These are phyloP conservation scores for Dendrolimus pini DNA, from an alignment of 2,888 invertebrate species.

Conservation along the genomic window DNA sequence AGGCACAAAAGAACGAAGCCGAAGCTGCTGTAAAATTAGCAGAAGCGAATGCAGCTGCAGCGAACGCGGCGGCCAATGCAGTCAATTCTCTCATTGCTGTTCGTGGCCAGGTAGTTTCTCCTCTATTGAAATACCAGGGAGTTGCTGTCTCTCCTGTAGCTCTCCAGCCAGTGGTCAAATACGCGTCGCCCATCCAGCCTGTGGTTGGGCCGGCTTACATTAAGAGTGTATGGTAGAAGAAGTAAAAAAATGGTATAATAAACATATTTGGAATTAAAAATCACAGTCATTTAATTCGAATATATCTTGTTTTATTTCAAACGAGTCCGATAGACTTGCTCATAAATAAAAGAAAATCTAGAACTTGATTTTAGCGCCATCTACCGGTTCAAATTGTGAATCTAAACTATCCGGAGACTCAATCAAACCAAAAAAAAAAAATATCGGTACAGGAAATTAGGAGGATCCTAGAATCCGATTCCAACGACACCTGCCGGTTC, in stretches of 20 bases:
- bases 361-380: too few relatives aligned
- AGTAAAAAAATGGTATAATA: not conserved
- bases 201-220: not conserved
- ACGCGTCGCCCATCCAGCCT: not conserved
- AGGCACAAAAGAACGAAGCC: not conserved
- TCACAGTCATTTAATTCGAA: not conserved
- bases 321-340: too few relatives aligned
- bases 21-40: not conserved
- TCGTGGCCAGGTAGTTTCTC: not conserved
- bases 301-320: not conserved
- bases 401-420: too few relatives aligned
- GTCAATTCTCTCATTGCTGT: not conserved
- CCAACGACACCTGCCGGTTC: too few relatives aligned
- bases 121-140: not conserved
- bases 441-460: too few relatives aligned
- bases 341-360: too few relatives aligned
- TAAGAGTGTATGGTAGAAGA: not conserved
- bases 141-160: not conserved
- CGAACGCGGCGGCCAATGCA: not conserved
- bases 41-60: not conserved
- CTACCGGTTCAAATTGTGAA: too few relatives aligned
- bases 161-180: not conserved
- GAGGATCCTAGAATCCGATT: too few relatives aligned
- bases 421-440: too few relatives aligned
- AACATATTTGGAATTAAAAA: not conserved